Base-by-base conservation (phyloP, 2,888 invertebrate species). In the Amblyteles armatorius region DNA sequence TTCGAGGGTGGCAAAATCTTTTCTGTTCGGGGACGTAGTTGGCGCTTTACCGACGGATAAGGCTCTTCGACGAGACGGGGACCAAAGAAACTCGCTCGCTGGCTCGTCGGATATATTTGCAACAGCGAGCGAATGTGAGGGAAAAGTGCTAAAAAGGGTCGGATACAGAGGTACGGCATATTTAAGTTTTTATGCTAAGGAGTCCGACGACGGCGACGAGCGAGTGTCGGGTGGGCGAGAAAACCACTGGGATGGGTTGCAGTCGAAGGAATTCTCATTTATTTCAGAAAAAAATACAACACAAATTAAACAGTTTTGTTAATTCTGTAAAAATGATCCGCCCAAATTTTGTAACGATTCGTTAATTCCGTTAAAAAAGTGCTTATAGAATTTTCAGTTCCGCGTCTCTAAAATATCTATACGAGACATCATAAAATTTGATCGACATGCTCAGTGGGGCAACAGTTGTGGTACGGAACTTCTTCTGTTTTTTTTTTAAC, bases 161-260 rank as follows among this genome's bases (percentile, higher is more conserved):
- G 3, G 40, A 40, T 40, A 40, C 40, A 40, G 40, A 40, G 3
- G 69, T 22, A 13, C 13, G 13, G 22, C 6, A 44, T 36, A n/a
- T 13, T 5, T 77, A 33, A 67, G 69, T 60, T 68, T 68, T 78
- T 78, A 78, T 78, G 77, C 68, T 69, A 78, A 68, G 29, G 68
- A 69, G 68, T 60, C 33, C 44, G 29, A 69, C 26, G 60, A 69
- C 55, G 44, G 16, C 44, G 33, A 60, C 40, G 65, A 19, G n/a
- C 9, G n/a, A 65, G 9, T n/a, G 6, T 29, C 29, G 65, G 16
- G 29, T 33, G 33, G n/a, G 4, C 29, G 5, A 29, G 2, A 22
- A 55, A 55, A 16, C 22, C 55, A 55, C 22, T 55, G 11, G 19
- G 2, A 22, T 11, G n/a, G 19, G 22, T 55, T 7, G 3, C 55